A percentile compares a stretch with the other conserved stretches of the same genome.
Evolutionary conservation across 2,888 invertebrate genomes (phyloP).

Genomic region (Harpalus rufipes): DNA sequence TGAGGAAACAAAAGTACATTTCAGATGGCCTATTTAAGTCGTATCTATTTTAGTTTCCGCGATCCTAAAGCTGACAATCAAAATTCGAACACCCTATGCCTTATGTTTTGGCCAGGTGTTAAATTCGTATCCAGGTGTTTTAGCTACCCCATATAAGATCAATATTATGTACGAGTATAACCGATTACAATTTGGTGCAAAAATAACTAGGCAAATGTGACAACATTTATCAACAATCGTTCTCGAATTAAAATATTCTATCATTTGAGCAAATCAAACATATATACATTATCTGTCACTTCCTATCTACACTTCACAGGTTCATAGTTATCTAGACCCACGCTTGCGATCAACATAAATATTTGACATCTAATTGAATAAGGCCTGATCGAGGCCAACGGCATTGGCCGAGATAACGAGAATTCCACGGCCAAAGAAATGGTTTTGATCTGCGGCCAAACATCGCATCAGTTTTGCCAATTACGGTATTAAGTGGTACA

Average conservation of each 20-base stretch:
- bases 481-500: conserved; percentile 64
- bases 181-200: too few relatives aligned
- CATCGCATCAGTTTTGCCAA: conserved; percentile 61
- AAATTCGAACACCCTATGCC: too few relatives aligned
- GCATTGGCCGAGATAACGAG: conserved; percentile 64
- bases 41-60: too few relatives aligned
- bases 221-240: background rate
- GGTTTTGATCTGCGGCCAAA: conserved; percentile 59
- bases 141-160: too few relatives aligned
- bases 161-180: too few relatives aligned
- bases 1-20: too few relatives aligned
- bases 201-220: too few relatives aligned
- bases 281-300: background rate
- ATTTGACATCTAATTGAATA: conserved; percentile 62
- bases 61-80: too few relatives aligned
- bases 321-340: conserved; percentile 14
- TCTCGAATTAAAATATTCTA: background rate
- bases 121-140: too few relatives aligned
- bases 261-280: background rate
- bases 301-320: conserved; percentile 7
- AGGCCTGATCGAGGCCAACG: conserved; percentile 58
- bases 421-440: conserved; percentile 66
- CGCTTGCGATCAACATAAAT: conserved; percentile 24
- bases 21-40: too few relatives aligned
- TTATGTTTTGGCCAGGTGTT: too few relatives aligned